Conservation (phyloP, 2,888 invertebrate species). For the Sarcophaga carnaria region DNA sequence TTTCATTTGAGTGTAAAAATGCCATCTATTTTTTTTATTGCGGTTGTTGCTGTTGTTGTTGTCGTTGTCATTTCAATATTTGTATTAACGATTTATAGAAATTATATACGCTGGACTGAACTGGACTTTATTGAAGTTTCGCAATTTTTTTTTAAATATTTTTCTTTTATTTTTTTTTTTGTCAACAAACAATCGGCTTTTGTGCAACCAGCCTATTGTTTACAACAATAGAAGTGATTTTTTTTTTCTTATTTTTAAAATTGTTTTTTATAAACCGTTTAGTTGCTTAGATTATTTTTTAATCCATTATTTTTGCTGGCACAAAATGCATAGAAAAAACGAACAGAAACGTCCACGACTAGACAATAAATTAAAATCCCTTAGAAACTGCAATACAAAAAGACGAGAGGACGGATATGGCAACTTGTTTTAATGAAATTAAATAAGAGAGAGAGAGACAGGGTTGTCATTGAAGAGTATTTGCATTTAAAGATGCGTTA, state of each 20-base stretch:
- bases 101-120: not conserved
- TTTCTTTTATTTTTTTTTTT: not conserved
- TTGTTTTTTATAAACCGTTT: slow-evolving; percentile 24
- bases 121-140: slow-evolving; percentile 26
- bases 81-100: not conserved
- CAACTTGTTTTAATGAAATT: slow-evolving; percentile 53
- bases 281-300: slow-evolving; percentile 53
- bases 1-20: not conserved
- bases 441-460: slow-evolving; percentile 23
- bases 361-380: slow-evolving; percentile 61
- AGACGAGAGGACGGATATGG: slow-evolving; percentile 26
- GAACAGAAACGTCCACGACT: slow-evolving; percentile 27
- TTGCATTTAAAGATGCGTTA: no score
- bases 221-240: slow-evolving; percentile 41
- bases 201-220: slow-evolving; percentile 42
- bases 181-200: slow-evolving; percentile 48
- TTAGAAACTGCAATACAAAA: slow-evolving; percentile 42
- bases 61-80: not conserved
- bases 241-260: not conserved
- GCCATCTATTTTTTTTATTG: not conserved
- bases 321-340: not conserved
- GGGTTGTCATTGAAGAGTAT: no score
- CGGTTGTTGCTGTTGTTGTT: no score
- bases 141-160: not conserved
- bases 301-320: slow-evolving; percentile 55